Percentiles rank a stretch among this genome's conserved stretches.
phyloP scores from a whole-genome alignment of 2,113 vertebrate genomes.

The Peromyscus maniculatus region DNA sequence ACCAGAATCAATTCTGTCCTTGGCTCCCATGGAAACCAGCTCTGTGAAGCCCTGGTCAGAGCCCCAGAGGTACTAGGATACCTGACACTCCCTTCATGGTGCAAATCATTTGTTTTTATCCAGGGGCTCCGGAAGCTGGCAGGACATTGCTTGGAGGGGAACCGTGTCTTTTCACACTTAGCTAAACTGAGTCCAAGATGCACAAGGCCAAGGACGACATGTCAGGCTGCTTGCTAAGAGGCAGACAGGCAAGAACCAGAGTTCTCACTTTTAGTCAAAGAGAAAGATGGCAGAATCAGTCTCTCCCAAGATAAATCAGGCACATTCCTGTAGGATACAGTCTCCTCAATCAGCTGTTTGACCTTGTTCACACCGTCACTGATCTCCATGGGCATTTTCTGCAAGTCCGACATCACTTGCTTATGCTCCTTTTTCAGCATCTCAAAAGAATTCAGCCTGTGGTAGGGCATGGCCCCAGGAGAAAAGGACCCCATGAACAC shows the following conservation, averaged over 20 bases:
- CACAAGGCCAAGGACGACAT: neutral
- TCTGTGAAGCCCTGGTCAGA: neutral
- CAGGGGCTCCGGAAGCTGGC: neutral
- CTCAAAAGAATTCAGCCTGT: slow-evolving; percentile 95
- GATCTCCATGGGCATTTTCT: slow-evolving; percentile 95
- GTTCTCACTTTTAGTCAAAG: neutral
- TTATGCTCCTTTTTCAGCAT: slow-evolving; percentile 91
- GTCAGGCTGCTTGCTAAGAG: neutral
- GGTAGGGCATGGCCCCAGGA: slow-evolving; percentile 88
- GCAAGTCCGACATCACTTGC: slow-evolving; percentile 97
- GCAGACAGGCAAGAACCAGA: neutral
- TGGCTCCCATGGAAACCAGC: neutral
- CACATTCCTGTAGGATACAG: slow-evolving; percentile 98
- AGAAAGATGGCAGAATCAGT: neutral
- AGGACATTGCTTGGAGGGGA: rapidly evolving
- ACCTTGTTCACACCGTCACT: slow-evolving; percentile 95
- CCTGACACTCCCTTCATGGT: neutral
- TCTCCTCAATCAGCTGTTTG: slow-evolving; percentile 97
- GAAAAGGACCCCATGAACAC: neutral
- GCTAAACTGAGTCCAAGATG: neutral
- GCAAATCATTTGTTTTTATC: neutral
- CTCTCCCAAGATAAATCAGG: neutral
- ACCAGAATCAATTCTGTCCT: neutral
- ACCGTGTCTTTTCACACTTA: neutral
- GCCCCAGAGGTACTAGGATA: neutral